A percentile compares a stretch with the other conserved stretches of the same genome.
These are phyloP conservation scores for Eilema caniola DNA, from an alignment of 2,888 invertebrate species.

Conservation along the genomic window DNA sequence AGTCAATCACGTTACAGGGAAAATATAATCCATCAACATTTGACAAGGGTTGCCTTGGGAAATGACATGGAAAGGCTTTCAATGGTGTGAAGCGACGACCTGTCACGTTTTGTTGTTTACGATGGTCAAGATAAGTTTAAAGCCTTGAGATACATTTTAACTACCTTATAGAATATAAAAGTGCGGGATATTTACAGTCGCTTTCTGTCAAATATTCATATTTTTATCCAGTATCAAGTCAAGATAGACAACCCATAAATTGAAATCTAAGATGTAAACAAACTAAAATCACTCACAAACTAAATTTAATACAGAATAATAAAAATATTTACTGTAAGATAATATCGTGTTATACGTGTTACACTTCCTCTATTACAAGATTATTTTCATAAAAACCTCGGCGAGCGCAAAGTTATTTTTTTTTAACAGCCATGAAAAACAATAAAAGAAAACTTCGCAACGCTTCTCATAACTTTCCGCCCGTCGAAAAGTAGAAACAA, in stretches of 20 bases:
- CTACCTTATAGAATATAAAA: neutral
- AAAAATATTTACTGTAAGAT: neutral
- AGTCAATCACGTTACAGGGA: slow-evolving; percentile 69
- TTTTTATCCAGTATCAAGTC: neutral
- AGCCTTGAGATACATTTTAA: neutral
- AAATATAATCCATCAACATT: slow-evolving; percentile 79
- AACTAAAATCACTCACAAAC: no score
- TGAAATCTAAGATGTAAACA: no score
- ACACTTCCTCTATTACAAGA: slow-evolving; percentile 6
- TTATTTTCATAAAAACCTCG: slow-evolving; percentile 21
- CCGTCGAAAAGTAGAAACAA: slow-evolving; percentile 61
- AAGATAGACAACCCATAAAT: neutral
- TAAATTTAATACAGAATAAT: neutral
- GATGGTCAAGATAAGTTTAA: slow-evolving; percentile 19
- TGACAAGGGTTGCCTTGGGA: slow-evolving; percentile 76
- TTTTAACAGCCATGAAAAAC: slow-evolving; percentile 18
- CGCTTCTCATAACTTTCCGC: slow-evolving; percentile 56
- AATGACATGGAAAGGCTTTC: slow-evolving; percentile 81
- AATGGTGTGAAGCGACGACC: slow-evolving; percentile 44
- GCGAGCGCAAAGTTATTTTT: slow-evolving; percentile 10
- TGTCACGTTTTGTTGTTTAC: slow-evolving; percentile 30
- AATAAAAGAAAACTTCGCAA: slow-evolving; percentile 38
- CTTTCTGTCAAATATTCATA: neutral
- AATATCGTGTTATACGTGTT: neutral
- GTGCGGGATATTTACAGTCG: neutral